Base-by-base conservation (phyloP, 2,113 vertebrate genomes). In the Rhinogobius similis region DNA sequence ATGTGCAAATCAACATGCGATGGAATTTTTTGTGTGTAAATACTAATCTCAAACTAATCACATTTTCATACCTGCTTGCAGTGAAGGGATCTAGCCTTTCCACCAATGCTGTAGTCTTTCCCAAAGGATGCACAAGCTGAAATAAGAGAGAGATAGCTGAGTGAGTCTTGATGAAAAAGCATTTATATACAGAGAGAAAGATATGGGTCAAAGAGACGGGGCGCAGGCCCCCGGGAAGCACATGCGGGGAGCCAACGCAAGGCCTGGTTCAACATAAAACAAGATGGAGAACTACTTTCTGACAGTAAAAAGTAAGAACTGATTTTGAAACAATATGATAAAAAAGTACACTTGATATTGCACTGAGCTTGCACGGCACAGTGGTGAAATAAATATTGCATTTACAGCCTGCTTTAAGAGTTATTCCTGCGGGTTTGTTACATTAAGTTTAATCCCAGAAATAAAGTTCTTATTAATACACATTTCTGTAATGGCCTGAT, bases 111-210 rank as follows among this genome's bases (percentile, higher is more conserved):
- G 81, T 72, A 58, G 78, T 63, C 77, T 59, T 62, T 84, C 86
- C 82, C 81, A 72, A 64, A 73, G 79, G 82, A 74, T 77, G 66
- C 70, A 67, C 9, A 44, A 64, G 73, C 72, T 77, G 84, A 83
- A 86, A 84, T 78, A 87, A 86, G 86, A 79, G 70, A 71, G 84
- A 87, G 75, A 84, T 78, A 83, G 80, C 68, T 77, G 78, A 89
- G 73, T 83, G 85, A 86, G 61, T 73, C 79, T 84, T 86, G 87
- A 87, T 85, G 77, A 65, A 70, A 32, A 62, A 39, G 11, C 58
- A 38, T 38, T 61, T 36, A 79, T 59, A 74, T 53, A 86, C 9
- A 72, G 7, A 80, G 5, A 55, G 68, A 75, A 65, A 78, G 76
- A 79, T 71, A 64, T 26, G 36, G 71, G 78, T 75, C 67, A 81